Evolutionary conservation across 2,797 vertebrate genomes (phyloP).

Genomic region (Chaenodraco wilsoni): DNA sequence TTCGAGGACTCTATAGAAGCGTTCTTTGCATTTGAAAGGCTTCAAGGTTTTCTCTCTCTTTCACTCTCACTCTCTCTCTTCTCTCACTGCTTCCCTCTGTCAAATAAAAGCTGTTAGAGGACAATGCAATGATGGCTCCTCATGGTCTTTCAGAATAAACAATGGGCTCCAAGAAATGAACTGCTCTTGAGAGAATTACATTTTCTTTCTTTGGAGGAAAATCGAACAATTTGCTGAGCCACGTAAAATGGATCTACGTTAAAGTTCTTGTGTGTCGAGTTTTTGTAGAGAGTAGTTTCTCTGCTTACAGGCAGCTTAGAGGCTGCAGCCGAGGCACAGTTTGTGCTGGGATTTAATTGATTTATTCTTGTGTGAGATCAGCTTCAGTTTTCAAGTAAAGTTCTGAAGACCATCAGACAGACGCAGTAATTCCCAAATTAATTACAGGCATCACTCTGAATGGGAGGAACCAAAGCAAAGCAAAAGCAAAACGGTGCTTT

Average conservation of each 20-base stretch:
- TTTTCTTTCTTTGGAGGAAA: slow-evolving; percentile 86
- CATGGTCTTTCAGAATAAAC: slow-evolving; percentile 91
- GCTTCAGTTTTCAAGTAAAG: slow-evolving; percentile 64
- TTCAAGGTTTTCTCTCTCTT: slow-evolving; percentile 85
- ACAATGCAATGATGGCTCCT: slow-evolving; percentile 89
- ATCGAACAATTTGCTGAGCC: slow-evolving; percentile 83
- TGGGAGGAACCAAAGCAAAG: slow-evolving; percentile 75
- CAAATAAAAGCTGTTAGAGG: slow-evolving; percentile 91
- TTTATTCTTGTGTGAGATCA: slow-evolving; percentile 71
- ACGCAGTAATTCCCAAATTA: slow-evolving; percentile 76
- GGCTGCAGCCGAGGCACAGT: slow-evolving; percentile 43
- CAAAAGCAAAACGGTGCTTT: slow-evolving; percentile 64
- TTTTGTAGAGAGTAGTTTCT: slow-evolving; percentile 55
- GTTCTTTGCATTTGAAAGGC: slow-evolving; percentile 96
- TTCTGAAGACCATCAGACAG: slow-evolving; percentile 72
- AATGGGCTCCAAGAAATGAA: slow-evolving; percentile 89
- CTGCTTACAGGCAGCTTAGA: slow-evolving; percentile 53
- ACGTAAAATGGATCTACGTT: slow-evolving; percentile 74
- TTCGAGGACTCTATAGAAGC: slow-evolving; percentile 88
- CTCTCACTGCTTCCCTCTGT: slow-evolving; percentile 82
- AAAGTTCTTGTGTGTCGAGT: slow-evolving; percentile 65
- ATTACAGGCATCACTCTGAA: slow-evolving; percentile 76
- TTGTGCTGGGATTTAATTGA: slow-evolving; percentile 59
- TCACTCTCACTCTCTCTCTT: slow-evolving; percentile 74
- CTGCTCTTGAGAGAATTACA: slow-evolving; percentile 89